Evolutionary conservation across 2,113 vertebrate genomes (phyloP).

Genomic region (Lophotis ruficrista): DNA sequence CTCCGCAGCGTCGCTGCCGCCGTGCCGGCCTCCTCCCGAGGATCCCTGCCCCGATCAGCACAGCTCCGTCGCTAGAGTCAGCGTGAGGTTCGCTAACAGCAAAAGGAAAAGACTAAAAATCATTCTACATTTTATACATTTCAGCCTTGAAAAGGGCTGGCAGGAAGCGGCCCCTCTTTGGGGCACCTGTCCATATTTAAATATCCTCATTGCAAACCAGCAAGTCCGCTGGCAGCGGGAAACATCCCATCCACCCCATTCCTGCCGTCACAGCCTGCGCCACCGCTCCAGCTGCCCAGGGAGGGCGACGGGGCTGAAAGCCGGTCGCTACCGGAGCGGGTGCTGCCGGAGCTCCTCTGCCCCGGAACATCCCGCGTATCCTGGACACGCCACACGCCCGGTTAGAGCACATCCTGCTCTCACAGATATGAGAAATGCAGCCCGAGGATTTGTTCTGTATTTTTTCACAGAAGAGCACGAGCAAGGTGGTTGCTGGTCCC

Average conservation of each 20-base stretch:
- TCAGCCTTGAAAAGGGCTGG: not conserved
- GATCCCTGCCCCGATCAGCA: not conserved
- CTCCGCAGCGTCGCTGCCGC: not conserved
- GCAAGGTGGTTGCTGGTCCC: not conserved
- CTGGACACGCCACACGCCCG: accelerated
- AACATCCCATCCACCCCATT: not conserved
- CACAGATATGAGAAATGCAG: not conserved
- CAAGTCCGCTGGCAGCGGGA: not conserved
- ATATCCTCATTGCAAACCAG: not conserved
- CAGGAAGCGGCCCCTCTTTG: not conserved
- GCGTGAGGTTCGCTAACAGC: accelerated
- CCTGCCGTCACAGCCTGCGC: not conserved
- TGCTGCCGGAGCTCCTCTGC: not conserved
- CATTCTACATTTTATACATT: not conserved
- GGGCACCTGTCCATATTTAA: not conserved
- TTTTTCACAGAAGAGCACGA: not conserved
- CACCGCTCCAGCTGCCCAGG: accelerated
- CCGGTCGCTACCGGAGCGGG: accelerated
- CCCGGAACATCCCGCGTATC: not conserved
- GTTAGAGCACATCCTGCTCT: not conserved
- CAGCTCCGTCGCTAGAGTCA: not conserved
- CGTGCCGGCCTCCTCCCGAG: accelerated
- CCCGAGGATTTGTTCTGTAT: not conserved
- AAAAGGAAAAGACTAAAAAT: not conserved
- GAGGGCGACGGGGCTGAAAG: not conserved